These are phyloP conservation scores for Malurus alboscapulatus DNA, from an alignment of 2,113 vertebrate species.

Conservation along the genomic window DNA sequence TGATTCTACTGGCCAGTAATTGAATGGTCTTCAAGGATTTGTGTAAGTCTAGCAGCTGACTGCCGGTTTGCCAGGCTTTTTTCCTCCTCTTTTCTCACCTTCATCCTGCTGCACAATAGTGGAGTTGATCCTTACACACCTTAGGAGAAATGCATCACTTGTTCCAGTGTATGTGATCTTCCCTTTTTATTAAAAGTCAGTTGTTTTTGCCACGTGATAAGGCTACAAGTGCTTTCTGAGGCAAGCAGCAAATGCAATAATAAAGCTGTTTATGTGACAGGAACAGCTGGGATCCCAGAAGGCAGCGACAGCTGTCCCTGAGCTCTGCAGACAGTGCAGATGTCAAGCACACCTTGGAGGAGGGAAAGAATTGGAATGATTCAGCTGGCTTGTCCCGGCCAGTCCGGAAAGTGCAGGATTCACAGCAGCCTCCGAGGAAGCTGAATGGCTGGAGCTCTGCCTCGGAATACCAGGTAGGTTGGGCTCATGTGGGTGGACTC, in stretches of 20 bases:
- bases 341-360: constrained; percentile 78
- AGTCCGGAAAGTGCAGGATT: constrained; percentile 76
- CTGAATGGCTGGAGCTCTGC: constrained; percentile 79
- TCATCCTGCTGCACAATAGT: not conserved
- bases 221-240: not conserved
- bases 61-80: not conserved
- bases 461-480: constrained; percentile 81
- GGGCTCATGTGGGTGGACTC: not conserved
- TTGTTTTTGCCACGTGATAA: not conserved
- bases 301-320: constrained; percentile 81
- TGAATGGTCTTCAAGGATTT: not conserved
- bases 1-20: not conserved
- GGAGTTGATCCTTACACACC: not conserved
- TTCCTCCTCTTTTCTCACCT: not conserved
- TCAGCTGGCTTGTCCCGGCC: constrained; percentile 41
- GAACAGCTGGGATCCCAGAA: constrained; percentile 85
- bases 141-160: not conserved
- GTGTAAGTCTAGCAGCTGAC: not conserved
- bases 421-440: constrained; percentile 77
- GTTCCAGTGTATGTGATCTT: not conserved
- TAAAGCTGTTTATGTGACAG: constrained; percentile 61
- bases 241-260: not conserved
- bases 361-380: constrained; percentile 77
- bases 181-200: not conserved
- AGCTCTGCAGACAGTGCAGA: constrained; percentile 85